phyloP scores from a whole-genome alignment of 2,888 invertebrate genomes.

The Folsomia manolachei region DNA sequence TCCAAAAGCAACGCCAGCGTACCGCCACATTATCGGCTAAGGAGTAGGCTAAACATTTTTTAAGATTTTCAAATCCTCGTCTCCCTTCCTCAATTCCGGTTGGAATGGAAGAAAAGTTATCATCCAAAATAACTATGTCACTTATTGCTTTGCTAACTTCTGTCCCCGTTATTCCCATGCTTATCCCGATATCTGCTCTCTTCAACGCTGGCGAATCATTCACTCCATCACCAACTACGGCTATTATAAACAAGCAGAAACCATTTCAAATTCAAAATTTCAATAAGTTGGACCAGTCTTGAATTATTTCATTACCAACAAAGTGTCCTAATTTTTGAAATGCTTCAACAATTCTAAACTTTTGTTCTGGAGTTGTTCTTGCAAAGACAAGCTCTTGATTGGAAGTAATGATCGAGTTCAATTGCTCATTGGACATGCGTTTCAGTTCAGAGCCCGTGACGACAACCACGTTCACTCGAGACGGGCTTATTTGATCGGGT shows the following conservation, averaged over 20 bases:
- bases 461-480: constrained; percentile 35
- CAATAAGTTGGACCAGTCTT: no score
- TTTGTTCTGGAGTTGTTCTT: constrained; percentile 68
- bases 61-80: constrained; percentile 47
- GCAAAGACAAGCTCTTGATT: constrained; percentile 74
- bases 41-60: neutral
- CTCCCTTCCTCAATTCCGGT: constrained; percentile 59
- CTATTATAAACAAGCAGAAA: constrained; percentile 49
- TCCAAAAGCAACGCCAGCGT: no score
- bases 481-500: constrained; percentile 18
- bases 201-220: constrained; percentile 60
- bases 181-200: constrained; percentile 59
- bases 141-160: constrained; percentile 60
- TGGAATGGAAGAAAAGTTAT: constrained; percentile 59
- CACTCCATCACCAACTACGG: constrained; percentile 60
- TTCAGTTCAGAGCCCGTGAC: constrained; percentile 46
- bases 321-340: constrained; percentile 58
- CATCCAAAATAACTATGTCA: constrained; percentile 58
- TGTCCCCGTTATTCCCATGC: constrained; percentile 59
- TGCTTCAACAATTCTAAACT: constrained; percentile 63
- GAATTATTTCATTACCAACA: constrained; percentile 51
- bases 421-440: constrained; percentile 53
- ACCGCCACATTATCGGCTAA: no score
- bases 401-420: constrained; percentile 61
- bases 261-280: no score